phyloP scores from a whole-genome alignment of 2,888 invertebrate species.

The Herminia tarsipennalis region DNA sequence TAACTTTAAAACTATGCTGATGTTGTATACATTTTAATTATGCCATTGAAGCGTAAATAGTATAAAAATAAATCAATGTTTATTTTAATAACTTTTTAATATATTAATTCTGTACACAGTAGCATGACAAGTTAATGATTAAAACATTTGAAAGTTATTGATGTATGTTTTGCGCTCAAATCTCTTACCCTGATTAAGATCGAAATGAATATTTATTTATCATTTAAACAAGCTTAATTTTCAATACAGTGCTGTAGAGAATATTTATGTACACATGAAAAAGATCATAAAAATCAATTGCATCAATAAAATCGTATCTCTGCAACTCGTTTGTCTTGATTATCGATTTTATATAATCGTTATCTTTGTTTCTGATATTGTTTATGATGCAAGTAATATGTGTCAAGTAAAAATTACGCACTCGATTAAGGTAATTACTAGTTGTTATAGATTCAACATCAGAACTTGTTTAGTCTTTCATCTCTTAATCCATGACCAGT shows the following conservation, averaged over 20 bases:
- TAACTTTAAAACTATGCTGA: too few species aligned
- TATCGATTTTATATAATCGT: constrained; percentile 38
- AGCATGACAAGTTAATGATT: neutral
- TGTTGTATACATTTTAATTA: too few species aligned
- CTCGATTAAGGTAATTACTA: constrained; percentile 4
- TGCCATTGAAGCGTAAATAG: neutral
- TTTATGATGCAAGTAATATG: constrained; percentile 6
- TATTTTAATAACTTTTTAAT: neutral
- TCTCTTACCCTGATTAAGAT: constrained; percentile 15
- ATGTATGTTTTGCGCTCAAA: constrained; percentile 9
- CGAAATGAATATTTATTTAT: constrained; percentile 24
- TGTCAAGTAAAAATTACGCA: constrained; percentile 10
- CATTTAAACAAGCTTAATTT: constrained; percentile 28
- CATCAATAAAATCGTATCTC: constrained; percentile 44
- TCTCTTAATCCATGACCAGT: too few species aligned
- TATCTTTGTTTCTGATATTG: constrained; percentile 36
- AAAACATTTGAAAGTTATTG: constrained; percentile 4
- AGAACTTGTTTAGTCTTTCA: too few species aligned
- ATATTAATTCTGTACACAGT: too few species aligned
- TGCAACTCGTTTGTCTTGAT: constrained; percentile 35
- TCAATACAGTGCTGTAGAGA: constrained; percentile 40
- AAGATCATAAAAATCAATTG: constrained; percentile 51
- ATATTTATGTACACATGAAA: constrained; percentile 47
- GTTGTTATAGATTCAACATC: constrained; percentile 1
- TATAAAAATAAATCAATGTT: neutral